phyloP scores from a whole-genome alignment of 2,888 invertebrate genomes.

The Flexamia atlantica region DNA sequence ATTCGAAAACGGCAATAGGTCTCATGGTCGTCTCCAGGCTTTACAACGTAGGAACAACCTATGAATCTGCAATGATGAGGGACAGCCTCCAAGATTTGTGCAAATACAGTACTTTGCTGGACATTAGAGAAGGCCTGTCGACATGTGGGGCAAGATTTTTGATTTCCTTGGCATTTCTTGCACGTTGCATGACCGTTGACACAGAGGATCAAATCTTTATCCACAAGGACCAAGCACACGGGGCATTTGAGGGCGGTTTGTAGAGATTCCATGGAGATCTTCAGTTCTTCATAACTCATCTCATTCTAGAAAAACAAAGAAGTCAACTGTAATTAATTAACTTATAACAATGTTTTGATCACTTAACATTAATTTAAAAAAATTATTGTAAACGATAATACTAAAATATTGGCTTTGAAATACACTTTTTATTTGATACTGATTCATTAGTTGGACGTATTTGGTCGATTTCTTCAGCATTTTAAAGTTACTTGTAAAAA shows the following conservation, averaged over 20 bases:
- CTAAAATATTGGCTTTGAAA: no score
- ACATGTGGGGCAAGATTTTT: neutral
- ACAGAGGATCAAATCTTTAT: neutral
- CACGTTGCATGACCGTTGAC: neutral
- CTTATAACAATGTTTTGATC: no score
- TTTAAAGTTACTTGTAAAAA: no score
- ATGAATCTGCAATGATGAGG: neutral
- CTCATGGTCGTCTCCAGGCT: neutral
- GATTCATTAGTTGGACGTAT: no score
- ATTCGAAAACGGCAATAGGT: neutral
- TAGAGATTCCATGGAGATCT: neutral
- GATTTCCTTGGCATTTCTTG: neutral
- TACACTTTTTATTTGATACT: no score
- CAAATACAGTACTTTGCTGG: neutral
- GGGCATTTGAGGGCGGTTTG: neutral
- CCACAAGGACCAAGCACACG: neutral
- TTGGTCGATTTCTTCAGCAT: no score
- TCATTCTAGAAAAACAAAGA: no score
- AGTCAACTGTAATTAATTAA: no score
- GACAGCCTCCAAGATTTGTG: neutral
- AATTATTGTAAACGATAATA: no score
- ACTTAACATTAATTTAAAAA: no score
- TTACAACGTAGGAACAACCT: neutral
- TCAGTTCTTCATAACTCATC: no score
- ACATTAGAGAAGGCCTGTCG: neutral